Conservation (phyloP, 2,797 vertebrate genomes). For the Enteromius fasciolatus region DNA sequence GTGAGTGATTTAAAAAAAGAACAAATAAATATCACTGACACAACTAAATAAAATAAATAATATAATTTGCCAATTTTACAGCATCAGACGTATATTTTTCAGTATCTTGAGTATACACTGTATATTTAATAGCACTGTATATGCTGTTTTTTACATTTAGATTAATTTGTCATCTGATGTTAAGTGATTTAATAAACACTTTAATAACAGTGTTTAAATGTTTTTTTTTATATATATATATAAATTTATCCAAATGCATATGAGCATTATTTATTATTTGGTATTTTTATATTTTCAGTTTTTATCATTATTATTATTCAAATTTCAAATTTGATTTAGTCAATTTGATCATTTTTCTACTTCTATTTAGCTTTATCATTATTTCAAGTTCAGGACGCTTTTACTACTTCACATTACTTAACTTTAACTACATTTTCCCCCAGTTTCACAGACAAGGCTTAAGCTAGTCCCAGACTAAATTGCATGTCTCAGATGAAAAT, state of each 20-base stretch:
- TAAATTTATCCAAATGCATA: not conserved
- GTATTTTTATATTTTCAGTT: not conserved
- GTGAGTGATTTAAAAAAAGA: not conserved
- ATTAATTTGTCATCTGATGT: not conserved
- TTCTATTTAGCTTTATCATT: not conserved
- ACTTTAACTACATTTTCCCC: too few species aligned
- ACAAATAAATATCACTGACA: not conserved
- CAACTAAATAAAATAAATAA: not conserved
- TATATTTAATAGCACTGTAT: not conserved
- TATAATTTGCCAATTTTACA: not conserved
- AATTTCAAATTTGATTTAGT: not conserved
- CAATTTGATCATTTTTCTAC: not conserved
- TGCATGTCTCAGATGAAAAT: too few species aligned
- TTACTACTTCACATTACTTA: too few species aligned
- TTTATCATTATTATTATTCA: too few species aligned
- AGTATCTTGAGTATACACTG: not conserved
- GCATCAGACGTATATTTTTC: not conserved
- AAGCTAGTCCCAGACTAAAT: too few species aligned
- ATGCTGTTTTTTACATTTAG: not conserved
- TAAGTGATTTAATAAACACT: not conserved
- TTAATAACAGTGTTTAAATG: not conserved
- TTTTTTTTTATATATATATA: not conserved
- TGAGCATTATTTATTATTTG: not conserved
- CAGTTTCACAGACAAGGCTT: too few species aligned
- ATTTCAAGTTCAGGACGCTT: not conserved